Evolutionary conservation across 2,113 vertebrate genomes (phyloP).

Genomic region (Podarcis muralis): DNA sequence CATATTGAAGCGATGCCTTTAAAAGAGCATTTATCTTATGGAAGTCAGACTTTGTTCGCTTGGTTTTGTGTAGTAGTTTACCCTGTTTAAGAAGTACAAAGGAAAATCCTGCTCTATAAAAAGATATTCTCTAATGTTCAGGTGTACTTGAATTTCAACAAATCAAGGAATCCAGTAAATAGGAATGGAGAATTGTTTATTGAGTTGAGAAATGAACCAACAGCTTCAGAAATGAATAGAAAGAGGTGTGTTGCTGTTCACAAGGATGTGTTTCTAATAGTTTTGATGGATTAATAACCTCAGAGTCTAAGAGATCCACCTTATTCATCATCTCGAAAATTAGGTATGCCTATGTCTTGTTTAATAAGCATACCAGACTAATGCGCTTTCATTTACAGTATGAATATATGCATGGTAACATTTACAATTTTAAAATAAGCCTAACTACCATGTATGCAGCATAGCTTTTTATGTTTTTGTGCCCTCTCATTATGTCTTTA

Average conservation of each 20-base stretch:
- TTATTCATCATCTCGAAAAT: neutral
- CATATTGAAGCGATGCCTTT: too few species aligned
- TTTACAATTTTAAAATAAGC: neutral
- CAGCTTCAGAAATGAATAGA: neutral
- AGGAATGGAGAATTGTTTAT: neutral
- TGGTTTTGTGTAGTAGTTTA: neutral
- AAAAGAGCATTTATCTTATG: neutral
- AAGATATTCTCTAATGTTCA: neutral
- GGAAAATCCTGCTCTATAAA: neutral
- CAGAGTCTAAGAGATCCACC: neutral
- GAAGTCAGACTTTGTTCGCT: neutral
- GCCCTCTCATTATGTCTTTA: conserved; percentile 38
- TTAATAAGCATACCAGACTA: conserved; percentile 11
- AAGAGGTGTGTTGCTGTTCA: neutral
- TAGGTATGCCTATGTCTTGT: neutral
- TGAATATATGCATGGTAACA: conserved; percentile 6
- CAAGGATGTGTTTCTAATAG: neutral
- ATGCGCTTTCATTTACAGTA: conserved; percentile 3
- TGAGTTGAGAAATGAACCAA: neutral
- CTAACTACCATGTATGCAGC: neutral
- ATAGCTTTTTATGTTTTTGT: conserved; percentile 28
- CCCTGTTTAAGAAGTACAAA: accelerated
- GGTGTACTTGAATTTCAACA: accelerated
- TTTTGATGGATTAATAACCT: neutral
- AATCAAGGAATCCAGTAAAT: neutral